Percentiles rank a stretch among this genome's conserved stretches.
These are phyloP conservation scores for Pyrochroa serraticornis DNA, from an alignment of 2,888 invertebrate genomes.

Conservation along the genomic window DNA sequence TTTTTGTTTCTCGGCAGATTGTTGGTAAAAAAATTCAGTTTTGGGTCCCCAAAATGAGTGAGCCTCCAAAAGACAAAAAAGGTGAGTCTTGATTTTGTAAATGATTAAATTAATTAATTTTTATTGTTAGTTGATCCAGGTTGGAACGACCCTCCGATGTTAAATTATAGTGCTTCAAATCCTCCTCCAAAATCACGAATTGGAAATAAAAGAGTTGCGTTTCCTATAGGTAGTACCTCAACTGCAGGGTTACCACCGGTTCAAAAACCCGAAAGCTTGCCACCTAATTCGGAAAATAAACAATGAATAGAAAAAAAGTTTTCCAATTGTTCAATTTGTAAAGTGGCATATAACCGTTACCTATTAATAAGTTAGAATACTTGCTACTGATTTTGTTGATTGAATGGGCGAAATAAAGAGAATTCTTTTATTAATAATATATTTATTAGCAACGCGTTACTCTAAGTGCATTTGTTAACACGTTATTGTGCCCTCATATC, in stretches of 20 bases:
- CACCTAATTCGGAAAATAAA: background rate
- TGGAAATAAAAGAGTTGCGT: conserved; percentile 46
- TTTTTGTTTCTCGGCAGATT: too few relatives aligned
- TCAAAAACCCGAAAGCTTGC: background rate
- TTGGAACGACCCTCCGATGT: conserved; percentile 51
- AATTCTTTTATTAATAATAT: conserved; percentile 8
- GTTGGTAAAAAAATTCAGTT: background rate
- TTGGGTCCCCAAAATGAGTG: conserved; percentile 7
- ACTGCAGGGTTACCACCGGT: conserved; percentile 10
- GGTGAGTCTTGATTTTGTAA: conserved; percentile 1
- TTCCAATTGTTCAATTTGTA: background rate
- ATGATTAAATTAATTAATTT: background rate
- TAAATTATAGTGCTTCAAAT: conserved; percentile 44
- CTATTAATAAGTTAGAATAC: too few relatives aligned
- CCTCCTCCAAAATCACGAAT: conserved; percentile 49
- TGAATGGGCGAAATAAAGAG: background rate
- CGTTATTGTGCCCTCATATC: conserved; percentile 16
- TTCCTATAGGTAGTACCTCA: conserved; percentile 37
- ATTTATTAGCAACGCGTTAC: conserved; percentile 1
- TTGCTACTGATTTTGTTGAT: background rate
- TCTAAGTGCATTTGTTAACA: conserved; percentile 18
- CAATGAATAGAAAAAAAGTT: background rate
- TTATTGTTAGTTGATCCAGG: conserved; percentile 36
- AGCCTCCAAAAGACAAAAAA: conserved; percentile 9
- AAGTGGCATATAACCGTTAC: too few relatives aligned